These are phyloP conservation scores for Channa striata DNA, from an alignment of 2,797 vertebrate genomes.

Conservation along the genomic window DNA sequence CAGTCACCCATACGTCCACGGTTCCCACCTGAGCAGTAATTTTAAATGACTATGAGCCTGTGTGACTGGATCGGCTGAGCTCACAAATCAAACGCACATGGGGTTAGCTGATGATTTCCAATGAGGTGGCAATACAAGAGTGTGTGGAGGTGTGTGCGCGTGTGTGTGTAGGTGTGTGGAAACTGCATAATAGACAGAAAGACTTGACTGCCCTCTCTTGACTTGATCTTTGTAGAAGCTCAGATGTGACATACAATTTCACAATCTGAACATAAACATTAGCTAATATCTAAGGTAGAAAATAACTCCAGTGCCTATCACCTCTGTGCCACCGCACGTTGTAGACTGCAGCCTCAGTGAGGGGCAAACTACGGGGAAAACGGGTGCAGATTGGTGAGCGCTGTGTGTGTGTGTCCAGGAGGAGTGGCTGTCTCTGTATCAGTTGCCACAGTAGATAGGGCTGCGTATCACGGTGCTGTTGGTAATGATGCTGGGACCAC, in stretches of 20 bases:
- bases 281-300: constrained; percentile 46
- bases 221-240: constrained; percentile 56
- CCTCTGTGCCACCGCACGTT: constrained; percentile 41
- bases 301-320: constrained; percentile 40
- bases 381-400: constrained; percentile 43
- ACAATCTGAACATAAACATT: constrained; percentile 58
- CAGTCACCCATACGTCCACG: constrained; percentile 3
- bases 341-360: constrained; percentile 25
- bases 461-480: constrained; percentile 47
- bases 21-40: constrained; percentile 75
- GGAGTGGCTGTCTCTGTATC: constrained; percentile 75
- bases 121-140: constrained; percentile 49
- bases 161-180: constrained; percentile 5
- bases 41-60: constrained; percentile 69
- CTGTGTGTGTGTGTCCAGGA: constrained; percentile 48
- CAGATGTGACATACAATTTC: constrained; percentile 48
- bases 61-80: constrained; percentile 61
- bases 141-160: constrained; percentile 6
- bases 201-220: constrained; percentile 71
- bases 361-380: constrained; percentile 29
- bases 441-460: constrained; percentile 77
- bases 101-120: constrained; percentile 62
- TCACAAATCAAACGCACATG: constrained; percentile 78
- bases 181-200: constrained; percentile 45
- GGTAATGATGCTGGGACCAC: constrained; percentile 82